These are phyloP conservation scores for Flexamia atlantica DNA, from an alignment of 2,888 invertebrate species.

Conservation along the genomic window DNA sequence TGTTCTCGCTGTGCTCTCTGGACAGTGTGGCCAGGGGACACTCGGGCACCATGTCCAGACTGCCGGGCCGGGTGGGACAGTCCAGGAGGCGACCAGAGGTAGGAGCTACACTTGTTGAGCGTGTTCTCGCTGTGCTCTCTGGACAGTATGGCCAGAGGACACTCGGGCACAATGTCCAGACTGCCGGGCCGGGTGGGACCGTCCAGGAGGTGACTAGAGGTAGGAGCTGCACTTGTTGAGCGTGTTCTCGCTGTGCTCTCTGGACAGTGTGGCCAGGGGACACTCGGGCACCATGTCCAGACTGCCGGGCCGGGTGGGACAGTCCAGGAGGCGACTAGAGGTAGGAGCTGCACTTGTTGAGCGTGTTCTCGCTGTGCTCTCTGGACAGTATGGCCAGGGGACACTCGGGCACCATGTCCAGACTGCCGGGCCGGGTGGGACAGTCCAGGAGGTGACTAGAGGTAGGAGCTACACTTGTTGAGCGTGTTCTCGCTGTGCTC, in stretches of 20 bases:
- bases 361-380: conserved; percentile 39
- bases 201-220: conserved; percentile 75
- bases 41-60: conserved; percentile 71
- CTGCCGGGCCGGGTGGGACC: conserved; percentile 59
- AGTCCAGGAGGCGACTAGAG: no score
- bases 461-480: conserved; percentile 73
- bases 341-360: no score
- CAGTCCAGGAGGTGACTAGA: conserved; percentile 74
- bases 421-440: conserved; percentile 54
- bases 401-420: conserved; percentile 60
- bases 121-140: conserved; percentile 47
- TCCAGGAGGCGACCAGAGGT: no score
- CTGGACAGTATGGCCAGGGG: conserved; percentile 46
- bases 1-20: no score
- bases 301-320: conserved; percentile 74
- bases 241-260: no score
- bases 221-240: conserved; percentile 72
- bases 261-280: conserved; percentile 67
- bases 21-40: conserved; percentile 66
- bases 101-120: no score
- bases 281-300: conserved; percentile 70
- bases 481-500: no score
- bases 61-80: conserved; percentile 74
- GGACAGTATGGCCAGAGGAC: conserved; percentile 42
- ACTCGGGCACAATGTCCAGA: conserved; percentile 59